A percentile compares a stretch with the other conserved stretches of the same genome.
These are phyloP conservation scores for Xylophagus ater DNA, from an alignment of 2,888 invertebrate genomes.

Conservation along the genomic window DNA sequence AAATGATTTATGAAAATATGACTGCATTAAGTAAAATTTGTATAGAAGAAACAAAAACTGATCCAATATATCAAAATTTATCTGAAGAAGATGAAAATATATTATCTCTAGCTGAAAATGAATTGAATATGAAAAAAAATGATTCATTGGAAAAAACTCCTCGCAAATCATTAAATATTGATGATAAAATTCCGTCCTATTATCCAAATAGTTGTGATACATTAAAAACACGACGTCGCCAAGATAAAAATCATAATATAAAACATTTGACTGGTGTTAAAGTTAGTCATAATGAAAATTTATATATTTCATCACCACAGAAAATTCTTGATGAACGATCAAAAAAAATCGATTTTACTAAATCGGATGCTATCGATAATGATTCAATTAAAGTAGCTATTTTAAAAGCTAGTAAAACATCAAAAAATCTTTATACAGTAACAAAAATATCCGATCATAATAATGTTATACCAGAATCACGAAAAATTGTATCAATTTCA, in stretches of 20 bases:
- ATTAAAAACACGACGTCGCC: constrained; percentile 25
- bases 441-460: constrained; percentile 32
- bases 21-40: constrained; percentile 7
- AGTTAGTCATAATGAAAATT: constrained; percentile 30
- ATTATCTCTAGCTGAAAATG: no score
- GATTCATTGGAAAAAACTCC: constrained; percentile 28
- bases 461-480: constrained; percentile 28
- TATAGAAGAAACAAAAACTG: no score
- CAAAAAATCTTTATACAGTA: constrained; percentile 36
- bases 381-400: background rate
- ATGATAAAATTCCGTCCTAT: constrained; percentile 38
- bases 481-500: constrained; percentile 9
- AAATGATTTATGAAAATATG: constrained; percentile 30
- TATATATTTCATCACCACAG: constrained; percentile 36
- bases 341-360: constrained; percentile 18
- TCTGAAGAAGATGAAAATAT: background rate
- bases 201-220: constrained; percentile 37
- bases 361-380: background rate
- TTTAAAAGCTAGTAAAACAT: constrained; percentile 30
- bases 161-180: constrained; percentile 33
- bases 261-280: constrained; percentile 27
- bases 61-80: no score
- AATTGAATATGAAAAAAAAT: no score
- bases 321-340: constrained; percentile 31
- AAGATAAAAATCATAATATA: constrained; percentile 5